Conservation (phyloP, 2,113 vertebrate species). For the Taurulus bubalis region DNA sequence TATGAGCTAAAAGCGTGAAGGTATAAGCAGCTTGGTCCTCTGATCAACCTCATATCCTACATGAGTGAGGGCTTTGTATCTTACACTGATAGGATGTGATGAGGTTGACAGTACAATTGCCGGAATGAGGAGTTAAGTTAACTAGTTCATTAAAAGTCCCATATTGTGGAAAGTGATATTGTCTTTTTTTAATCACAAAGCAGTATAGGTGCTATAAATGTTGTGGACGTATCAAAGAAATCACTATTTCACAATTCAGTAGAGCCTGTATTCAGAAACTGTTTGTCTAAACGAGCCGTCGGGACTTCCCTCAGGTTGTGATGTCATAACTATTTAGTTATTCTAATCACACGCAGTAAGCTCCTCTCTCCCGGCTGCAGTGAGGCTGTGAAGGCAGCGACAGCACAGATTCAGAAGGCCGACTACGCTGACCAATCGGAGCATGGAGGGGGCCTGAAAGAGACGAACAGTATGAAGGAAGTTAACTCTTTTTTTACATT, state of each 20-base stretch:
- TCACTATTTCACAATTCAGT: background rate
- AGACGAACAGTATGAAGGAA: background rate
- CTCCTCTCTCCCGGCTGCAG: background rate
- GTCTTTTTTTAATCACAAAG: background rate
- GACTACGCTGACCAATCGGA: background rate
- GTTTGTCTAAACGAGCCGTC: background rate
- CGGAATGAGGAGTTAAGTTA: background rate
- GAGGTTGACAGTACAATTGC: background rate
- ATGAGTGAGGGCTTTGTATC: conserved; percentile 1
- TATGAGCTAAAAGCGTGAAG: conserved; percentile 40
- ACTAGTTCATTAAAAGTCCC: conserved; percentile 2
- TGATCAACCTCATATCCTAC: background rate
- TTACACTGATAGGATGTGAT: background rate
- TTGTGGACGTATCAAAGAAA: background rate
- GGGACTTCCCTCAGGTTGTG: background rate
- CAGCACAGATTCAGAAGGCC: too few relatives aligned
- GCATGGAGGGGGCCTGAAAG: background rate
- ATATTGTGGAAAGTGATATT: background rate
- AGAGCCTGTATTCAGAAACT: background rate
- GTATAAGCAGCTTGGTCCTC: conserved; percentile 19
- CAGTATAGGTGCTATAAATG: background rate
- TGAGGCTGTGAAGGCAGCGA: background rate
- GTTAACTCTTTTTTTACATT: background rate
- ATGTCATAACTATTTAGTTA: background rate
- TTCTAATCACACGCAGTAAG: background rate